Evolutionary conservation across 2,888 invertebrate species (phyloP), one percentile per base, ranked within the genome.

Genomic region (Lamproptera curius): DNA sequence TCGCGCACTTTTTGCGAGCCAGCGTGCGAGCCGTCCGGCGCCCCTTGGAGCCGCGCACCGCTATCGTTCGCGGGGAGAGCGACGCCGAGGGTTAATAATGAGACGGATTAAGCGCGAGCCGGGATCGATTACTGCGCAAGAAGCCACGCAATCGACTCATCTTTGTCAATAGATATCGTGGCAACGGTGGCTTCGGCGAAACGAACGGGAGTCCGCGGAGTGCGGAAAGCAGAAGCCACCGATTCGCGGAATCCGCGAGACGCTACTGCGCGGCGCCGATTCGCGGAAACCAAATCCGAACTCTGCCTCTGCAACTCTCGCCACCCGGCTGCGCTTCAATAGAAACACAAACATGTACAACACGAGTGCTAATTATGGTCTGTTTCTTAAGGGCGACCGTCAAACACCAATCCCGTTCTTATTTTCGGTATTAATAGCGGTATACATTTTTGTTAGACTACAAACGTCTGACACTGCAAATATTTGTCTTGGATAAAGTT

Each of bases 201-300:
- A 37, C 17, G 16, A 44, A 37, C 43, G 37, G 37, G 35, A 20
- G 23, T 20, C 15, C 16, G 31, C 42, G 35, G 13, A 35, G 16
- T 33, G 41, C 41, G 20, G 33, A 13, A 11, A 15, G 1, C 43
- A 26, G 14, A 15, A 20, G 37, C 9, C 20, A 5, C 28, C n/a
- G 20, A 20, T 23, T 23, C 23, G 0, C 42, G 14, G n/a, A 16
- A 31, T 20, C 11, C 33, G 5, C n/a, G n/a, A n/a, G n/a, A n/a
- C n/a, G n/a, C n/a, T n/a, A n/a, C n/a, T 15, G 10, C 16, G 11
- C 5, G 13, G 16, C 31, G n/a, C 3, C 31, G 17, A 4, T 42
- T 42, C 44, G 31, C 11, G 16, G 44, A 44, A 44, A 9, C 44
- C 28, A 28, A n/a, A n/a, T n/a, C n/a, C n/a, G n/a, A n/a, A n/a